Evolutionary conservation across 2,797 vertebrate genomes (phyloP), one percentile per base, ranked within the genome.

Genomic region (Acrossocheilus fasciatus): DNA sequence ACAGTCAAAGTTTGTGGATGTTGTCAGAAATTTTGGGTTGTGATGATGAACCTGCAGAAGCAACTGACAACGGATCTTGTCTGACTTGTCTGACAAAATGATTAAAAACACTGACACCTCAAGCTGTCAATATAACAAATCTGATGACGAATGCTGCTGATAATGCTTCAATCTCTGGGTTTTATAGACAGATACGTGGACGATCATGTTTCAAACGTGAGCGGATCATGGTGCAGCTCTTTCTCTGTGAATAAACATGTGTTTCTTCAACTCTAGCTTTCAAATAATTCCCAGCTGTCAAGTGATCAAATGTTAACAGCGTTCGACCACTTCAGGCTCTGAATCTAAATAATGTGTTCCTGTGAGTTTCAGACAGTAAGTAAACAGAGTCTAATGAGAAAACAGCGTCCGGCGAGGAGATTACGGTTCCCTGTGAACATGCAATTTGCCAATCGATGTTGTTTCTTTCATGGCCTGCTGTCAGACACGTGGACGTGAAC

Each of bases 371-470:
- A 20, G 26, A n/a, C 59, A 8, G 45, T 47, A 52, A 14, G 12
- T 52, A 70, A 70, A 82, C 66, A 66, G 57, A 73, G 47, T 69
- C 17, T 78, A 69, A 79, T 69, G 74, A 78, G 74, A 78, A 79
- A 78, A 30, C 74, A 30, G 64, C 62, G 10, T 30, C 62, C 7
- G 30, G 30, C 9, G 14, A 59, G 34, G 62, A 43, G 75, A 43
- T 79, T 85, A 70, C 5, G 64, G 23, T 17, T 68, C 62, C 64
- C 64, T 4, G 39, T 7, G 59, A 43, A 84, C 36, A 84, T 54
- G 12, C 47, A 54, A 77, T 77, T 69, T 76, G 23, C 7, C 14
- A 18, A 39, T 50, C 20, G 2, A 73, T 0, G 8, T 73, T 0
- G 3, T 73, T 73, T 73, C 50, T 43, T 18, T 75, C 4, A 20